Evolutionary conservation across 2,888 invertebrate genomes (phyloP), one percentile per base, ranked within the genome.

Genomic region (Apamea sordens): DNA sequence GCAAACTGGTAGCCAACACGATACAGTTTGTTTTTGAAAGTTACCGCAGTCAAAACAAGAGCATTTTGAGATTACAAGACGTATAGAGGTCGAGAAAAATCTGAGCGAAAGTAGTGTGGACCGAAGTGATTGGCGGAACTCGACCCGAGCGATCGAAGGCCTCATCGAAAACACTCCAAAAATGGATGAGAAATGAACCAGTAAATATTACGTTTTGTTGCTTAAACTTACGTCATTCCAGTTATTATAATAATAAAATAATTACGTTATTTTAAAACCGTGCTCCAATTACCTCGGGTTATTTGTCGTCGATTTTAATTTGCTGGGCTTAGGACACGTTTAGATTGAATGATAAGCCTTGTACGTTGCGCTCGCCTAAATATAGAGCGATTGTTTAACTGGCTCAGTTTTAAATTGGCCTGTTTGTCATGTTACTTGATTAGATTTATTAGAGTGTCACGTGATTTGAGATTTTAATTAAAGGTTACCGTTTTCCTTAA

Each of bases 81-180:
- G 70, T 92, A 91, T 92, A 93, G 92, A 94, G 94, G 94, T 95
- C 94, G 92, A 89, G 94, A 93, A 95, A 95, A 95, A 95, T 92
- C 93, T 92, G 94, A 94, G 94, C 94, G 95, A 95, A 95, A 95
- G 95, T 95, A 92, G 90, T 86, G 80, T 86, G 79, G 89, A 87
- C 50, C 50, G 28, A 41, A 72, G 71, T 94, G 96, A 95, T 90
- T 93, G 95, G 96, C 94, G 95, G 95, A 95, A 95, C 94, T 92
- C 89, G 86, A 88, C 85, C 84, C 87, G 90, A 83, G 89, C 90
- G 89, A 92, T 89, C 93, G 95, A 95, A 95, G 95, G 95, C 92
- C 94, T 84, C 91, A 90, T 89, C 88, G 88, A 91, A 91, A 88
- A 67, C 90, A 87, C 90, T 92, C 95, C 96, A 94, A 95, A 96